phyloP scores from a whole-genome alignment of 92 coral and sea anemone genomes.

The Porites cylindrica region DNA sequence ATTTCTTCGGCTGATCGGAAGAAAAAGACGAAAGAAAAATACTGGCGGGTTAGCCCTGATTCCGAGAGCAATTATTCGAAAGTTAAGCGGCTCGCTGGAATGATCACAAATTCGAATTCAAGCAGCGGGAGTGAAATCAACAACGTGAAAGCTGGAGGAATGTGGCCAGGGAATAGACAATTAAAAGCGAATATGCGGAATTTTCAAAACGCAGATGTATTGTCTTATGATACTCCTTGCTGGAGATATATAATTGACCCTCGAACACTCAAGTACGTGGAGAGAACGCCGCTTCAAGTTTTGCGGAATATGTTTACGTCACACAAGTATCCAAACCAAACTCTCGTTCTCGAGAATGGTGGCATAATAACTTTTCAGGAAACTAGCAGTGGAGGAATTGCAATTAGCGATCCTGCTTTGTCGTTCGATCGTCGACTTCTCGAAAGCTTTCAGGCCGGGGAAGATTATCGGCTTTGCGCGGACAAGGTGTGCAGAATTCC shows the following conservation, averaged over 20 bases:
- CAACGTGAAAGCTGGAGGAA: slow-evolving; percentile 42
- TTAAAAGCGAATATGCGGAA: slow-evolving; percentile 58
- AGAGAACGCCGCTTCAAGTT: slow-evolving; percentile 76
- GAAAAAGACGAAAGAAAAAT: slow-evolving; percentile 82
- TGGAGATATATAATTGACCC: slow-evolving; percentile 98
- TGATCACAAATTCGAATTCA: slow-evolving; percentile 80
- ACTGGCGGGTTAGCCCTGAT: slow-evolving; percentile 68
- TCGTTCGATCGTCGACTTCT: slow-evolving; percentile 87
- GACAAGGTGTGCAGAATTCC: slow-evolving; percentile 39
- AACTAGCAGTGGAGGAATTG: slow-evolving; percentile 63
- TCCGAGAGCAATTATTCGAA: slow-evolving; percentile 77
- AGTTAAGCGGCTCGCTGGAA: slow-evolving; percentile 85
- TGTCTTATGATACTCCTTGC: slow-evolving; percentile 95
- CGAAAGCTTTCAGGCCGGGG: slow-evolving; percentile 67
- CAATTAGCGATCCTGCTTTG: slow-evolving; percentile 89
- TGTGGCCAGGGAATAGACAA: slow-evolving; percentile 33
- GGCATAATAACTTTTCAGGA: slow-evolving; percentile 86
- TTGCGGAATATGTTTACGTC: slow-evolving; percentile 64
- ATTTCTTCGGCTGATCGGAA: slow-evolving; percentile 71
- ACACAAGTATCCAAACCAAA: slow-evolving; percentile 61
- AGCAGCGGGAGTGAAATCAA: slow-evolving; percentile 44
- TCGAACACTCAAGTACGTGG: slow-evolving; percentile 76
- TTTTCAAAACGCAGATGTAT: slow-evolving; percentile 87
- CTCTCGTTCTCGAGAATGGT: slow-evolving; percentile 77
- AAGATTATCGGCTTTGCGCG: slow-evolving; percentile 54